phyloP scores from a whole-genome alignment of 2,113 vertebrate genomes.

The Pedionomus torquatus region DNA sequence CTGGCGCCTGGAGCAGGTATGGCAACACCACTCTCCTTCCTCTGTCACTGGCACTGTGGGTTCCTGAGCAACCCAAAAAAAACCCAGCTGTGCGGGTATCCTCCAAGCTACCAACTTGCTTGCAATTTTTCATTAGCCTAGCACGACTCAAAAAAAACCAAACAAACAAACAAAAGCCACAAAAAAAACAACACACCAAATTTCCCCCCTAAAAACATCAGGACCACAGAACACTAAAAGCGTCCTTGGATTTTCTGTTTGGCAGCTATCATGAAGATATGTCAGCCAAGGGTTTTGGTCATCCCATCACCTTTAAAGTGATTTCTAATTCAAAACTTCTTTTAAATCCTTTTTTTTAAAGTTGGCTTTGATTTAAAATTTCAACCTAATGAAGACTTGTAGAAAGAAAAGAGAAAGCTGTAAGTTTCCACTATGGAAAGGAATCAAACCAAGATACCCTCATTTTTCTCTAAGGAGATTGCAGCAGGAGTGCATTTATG shows the following conservation, averaged over 20 bases:
- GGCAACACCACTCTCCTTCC: not conserved
- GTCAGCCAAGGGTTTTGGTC: not conserved
- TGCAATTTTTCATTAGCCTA: not conserved
- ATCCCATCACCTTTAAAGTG: not conserved
- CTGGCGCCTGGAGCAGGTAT: not conserved
- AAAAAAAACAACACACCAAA: not conserved
- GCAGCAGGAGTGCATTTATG: not conserved
- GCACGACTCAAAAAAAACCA: not conserved
- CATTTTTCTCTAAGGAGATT: not conserved
- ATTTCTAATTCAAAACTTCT: not conserved
- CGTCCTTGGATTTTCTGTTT: not conserved
- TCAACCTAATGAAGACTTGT: not conserved
- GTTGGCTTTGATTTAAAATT: not conserved
- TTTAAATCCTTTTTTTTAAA: not conserved
- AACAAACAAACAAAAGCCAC: not conserved
- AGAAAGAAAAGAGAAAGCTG: not conserved
- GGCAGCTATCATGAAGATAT: not conserved
- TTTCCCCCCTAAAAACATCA: not conserved
- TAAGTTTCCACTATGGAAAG: not conserved
- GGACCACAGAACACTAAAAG: not conserved
- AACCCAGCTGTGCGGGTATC: accelerated
- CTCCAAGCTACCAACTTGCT: not conserved
- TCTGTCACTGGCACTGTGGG: accelerated
- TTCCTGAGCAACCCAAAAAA: not conserved
- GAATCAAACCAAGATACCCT: not conserved